Evolutionary conservation across 1,140 invertebrate genomes (phyloP).

Genomic region (Helicoverpa armigera): DNA sequence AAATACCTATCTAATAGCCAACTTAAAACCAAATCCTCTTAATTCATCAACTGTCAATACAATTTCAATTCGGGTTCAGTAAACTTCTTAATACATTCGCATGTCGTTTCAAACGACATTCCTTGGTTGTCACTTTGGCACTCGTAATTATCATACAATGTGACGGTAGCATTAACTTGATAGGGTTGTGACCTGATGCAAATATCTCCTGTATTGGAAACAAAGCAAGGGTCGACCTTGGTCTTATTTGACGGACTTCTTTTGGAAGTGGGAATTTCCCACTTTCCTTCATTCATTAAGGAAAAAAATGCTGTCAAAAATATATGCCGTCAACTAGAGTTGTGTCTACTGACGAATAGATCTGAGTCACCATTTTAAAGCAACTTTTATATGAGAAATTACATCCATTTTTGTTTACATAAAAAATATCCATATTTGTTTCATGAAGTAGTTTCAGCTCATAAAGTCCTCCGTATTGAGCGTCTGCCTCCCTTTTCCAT

Average conservation of each 20-base stretch:
- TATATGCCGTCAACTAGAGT: no score
- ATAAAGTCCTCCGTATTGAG: constrained; percentile 28
- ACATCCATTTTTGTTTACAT: no score
- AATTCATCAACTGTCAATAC: constrained; percentile 46
- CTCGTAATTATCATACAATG: constrained; percentile 80
- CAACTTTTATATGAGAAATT: no score
- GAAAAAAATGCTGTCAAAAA: no score
- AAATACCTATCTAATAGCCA: background rate
- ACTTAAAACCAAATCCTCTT: constrained; percentile 41
- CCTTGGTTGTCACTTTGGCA: constrained; percentile 50
- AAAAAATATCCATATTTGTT: no score
- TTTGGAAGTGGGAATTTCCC: background rate
- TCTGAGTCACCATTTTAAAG: no score
- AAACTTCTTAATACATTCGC: constrained; percentile 33
- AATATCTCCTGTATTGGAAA: constrained; percentile 57
- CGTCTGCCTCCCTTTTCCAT: background rate
- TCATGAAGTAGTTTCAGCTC: background rate
- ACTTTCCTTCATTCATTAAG: background rate
- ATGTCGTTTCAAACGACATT: constrained; percentile 46
- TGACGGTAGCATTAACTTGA: constrained; percentile 69
- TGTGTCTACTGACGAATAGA: no score
- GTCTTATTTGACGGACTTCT: background rate
- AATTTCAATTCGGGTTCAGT: constrained; percentile 36
- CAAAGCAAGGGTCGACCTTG: background rate
- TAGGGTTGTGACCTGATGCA: constrained; percentile 51